These are phyloP conservation scores for Melanerpes aurifrons DNA, from an alignment of 2,113 vertebrate species.

Conservation along the genomic window DNA sequence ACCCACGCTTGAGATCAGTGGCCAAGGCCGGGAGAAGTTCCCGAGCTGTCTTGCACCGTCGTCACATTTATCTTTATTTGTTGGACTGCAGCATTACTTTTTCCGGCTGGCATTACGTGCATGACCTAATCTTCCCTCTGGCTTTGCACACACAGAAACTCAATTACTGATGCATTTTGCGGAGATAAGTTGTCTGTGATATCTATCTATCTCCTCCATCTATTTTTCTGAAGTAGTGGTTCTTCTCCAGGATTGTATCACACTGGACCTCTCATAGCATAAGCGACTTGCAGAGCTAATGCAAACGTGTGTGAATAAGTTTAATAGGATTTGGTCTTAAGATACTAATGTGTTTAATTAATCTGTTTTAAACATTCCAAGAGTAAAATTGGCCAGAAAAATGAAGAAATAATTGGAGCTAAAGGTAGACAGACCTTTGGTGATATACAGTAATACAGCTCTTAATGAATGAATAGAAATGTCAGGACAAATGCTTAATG, in stretches of 20 bases:
- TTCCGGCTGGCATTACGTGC: not conserved
- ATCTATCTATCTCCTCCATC: too few relatives aligned
- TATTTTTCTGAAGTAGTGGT: not conserved
- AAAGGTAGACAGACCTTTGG: not conserved
- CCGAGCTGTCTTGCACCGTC: not conserved
- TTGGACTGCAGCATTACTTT: not conserved
- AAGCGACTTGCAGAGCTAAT: not conserved
- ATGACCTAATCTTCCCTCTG: not conserved
- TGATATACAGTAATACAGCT: not conserved
- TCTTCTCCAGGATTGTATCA: not conserved
- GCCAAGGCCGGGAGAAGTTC: not conserved
- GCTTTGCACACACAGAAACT: not conserved
- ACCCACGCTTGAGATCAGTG: rapidly evolving
- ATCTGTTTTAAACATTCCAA: not conserved
- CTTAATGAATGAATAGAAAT: not conserved
- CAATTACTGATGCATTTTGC: not conserved
- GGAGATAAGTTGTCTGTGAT: not conserved
- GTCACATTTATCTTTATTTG: not conserved
- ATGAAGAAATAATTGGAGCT: not conserved
- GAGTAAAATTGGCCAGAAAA: not conserved
- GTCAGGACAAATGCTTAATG: not conserved
- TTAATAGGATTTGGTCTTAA: not conserved
- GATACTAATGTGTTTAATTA: not conserved
- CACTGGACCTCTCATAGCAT: not conserved
- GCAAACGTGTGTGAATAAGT: not conserved